These are phyloP conservation scores for Trissoscelio sp. DNA, from an alignment of 2,888 invertebrate species.

Conservation along the genomic window DNA sequence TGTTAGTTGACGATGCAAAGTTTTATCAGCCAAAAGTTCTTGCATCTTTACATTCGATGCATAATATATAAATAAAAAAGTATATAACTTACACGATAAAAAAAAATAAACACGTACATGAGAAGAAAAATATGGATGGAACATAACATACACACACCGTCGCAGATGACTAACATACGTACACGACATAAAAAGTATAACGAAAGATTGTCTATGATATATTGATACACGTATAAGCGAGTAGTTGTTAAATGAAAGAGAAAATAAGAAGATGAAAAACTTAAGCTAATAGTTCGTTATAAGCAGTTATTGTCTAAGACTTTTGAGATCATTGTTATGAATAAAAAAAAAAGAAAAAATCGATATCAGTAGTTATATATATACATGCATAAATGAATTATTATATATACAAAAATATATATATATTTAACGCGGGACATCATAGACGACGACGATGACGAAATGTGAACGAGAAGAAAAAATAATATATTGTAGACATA, in stretches of 20 bases:
- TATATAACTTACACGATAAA: too few relatives aligned
- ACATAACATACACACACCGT: conserved; percentile 16
- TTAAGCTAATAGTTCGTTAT: conserved; percentile 72
- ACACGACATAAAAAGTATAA: conserved; percentile 63
- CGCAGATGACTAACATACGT: conserved; percentile 35
- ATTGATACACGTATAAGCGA: conserved; percentile 60
- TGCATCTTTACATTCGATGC: conserved; percentile 40
- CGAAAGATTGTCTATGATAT: conserved; percentile 68
- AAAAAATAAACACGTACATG: conserved; percentile 28
- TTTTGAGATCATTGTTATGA: conserved; percentile 68
- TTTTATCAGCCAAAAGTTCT: conserved; percentile 39
- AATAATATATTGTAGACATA: conserved; percentile 65
- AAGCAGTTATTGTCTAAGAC: conserved; percentile 64
- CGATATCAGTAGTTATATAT: conserved; percentile 69
- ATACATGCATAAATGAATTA: conserved; percentile 61
- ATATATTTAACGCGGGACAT: conserved; percentile 61
- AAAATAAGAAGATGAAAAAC: conserved; percentile 71
- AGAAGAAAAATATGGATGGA: conserved; percentile 1
- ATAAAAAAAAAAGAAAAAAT: conserved; percentile 60
- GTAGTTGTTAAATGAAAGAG: conserved; percentile 67
- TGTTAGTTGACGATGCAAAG: conserved; percentile 38
- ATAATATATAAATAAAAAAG: too few relatives aligned
- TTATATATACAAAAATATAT: conserved; percentile 50
- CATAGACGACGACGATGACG: conserved; percentile 75
- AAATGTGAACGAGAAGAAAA: conserved; percentile 73